Evolutionary conservation across 2,888 invertebrate species (phyloP).

Genomic region (Lingula anatina): DNA sequence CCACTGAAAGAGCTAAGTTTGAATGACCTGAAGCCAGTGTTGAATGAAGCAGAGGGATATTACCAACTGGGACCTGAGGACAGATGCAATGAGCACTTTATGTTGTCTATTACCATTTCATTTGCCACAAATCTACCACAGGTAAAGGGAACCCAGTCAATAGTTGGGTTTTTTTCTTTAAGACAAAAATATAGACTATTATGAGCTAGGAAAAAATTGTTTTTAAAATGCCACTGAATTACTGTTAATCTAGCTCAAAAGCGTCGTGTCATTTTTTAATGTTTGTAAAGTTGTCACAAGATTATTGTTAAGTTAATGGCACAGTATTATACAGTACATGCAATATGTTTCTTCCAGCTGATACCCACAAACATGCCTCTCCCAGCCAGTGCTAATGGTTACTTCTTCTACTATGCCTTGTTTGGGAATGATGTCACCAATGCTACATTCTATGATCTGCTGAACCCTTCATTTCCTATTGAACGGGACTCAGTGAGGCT

Average conservation of each 20-base stretch:
- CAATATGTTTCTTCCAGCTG: constrained; percentile 35
- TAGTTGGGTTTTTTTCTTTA: no score
- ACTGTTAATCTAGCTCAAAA: no score
- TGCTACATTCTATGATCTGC: constrained; percentile 50
- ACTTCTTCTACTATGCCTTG: constrained; percentile 53
- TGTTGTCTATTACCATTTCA: constrained; percentile 52
- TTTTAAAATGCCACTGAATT: no score
- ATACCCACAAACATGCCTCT: constrained; percentile 39
- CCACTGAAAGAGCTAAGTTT: no score
- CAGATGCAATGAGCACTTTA: constrained; percentile 45
- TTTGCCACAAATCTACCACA: constrained; percentile 51
- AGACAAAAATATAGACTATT: no score
- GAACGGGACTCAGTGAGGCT: constrained; percentile 53
- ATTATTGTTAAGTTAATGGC: no score
- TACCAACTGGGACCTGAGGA: constrained; percentile 52
- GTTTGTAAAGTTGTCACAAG: no score
- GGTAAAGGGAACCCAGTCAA: no score
- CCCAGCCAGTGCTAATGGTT: constrained; percentile 36
- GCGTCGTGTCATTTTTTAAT: no score
- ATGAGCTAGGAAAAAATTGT: no score
- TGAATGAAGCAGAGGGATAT: constrained; percentile 49
- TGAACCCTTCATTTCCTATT: constrained; percentile 49
- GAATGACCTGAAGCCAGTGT: constrained; percentile 32
- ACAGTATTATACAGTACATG: no score
- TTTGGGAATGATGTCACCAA: constrained; percentile 53